These are phyloP conservation scores for Dufourea novaeangliae DNA, from an alignment of 1,140 invertebrate species.

Conservation along the genomic window DNA sequence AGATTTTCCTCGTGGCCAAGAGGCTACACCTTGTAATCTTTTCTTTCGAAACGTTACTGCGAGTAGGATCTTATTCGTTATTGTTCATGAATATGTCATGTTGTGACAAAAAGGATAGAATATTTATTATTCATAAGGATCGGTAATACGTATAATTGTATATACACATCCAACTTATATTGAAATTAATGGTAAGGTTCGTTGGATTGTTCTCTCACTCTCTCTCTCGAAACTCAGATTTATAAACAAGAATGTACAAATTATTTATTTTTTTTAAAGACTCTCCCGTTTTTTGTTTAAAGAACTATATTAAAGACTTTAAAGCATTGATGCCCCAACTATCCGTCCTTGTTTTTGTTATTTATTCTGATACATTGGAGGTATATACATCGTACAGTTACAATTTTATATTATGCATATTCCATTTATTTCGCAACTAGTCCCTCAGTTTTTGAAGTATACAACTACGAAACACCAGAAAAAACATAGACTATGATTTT, in stretches of 20 bases:
- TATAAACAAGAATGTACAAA: too few species aligned
- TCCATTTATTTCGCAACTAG: not conserved
- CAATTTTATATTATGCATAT: not conserved
- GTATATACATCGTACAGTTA: not conserved
- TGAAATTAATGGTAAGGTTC: not conserved
- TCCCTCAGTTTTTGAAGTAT: not conserved
- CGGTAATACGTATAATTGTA: not conserved
- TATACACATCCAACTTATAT: not conserved
- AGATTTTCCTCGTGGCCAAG: slow-evolving; percentile 50
- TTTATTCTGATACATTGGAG: not conserved
- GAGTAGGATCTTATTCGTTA: slow-evolving; percentile 57
- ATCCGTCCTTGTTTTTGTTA: not conserved
- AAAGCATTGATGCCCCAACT: not conserved
- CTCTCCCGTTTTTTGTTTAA: not conserved
- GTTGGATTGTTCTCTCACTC: not conserved
- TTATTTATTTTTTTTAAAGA: not conserved
- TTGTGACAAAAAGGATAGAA: not conserved
- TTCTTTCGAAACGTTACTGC: slow-evolving; percentile 56
- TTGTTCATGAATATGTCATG: slow-evolving; percentile 48
- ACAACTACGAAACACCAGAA: not conserved
- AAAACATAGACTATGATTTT: not conserved
- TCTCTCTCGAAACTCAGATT: not conserved
- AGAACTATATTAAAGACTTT: too few species aligned
- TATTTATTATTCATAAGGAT: not conserved
- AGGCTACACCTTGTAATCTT: slow-evolving; percentile 49